Evolutionary conservation across 1,140 invertebrate species (phyloP), one percentile per base, ranked within the genome.

Genomic region (Megalonaias nervosa): DNA sequence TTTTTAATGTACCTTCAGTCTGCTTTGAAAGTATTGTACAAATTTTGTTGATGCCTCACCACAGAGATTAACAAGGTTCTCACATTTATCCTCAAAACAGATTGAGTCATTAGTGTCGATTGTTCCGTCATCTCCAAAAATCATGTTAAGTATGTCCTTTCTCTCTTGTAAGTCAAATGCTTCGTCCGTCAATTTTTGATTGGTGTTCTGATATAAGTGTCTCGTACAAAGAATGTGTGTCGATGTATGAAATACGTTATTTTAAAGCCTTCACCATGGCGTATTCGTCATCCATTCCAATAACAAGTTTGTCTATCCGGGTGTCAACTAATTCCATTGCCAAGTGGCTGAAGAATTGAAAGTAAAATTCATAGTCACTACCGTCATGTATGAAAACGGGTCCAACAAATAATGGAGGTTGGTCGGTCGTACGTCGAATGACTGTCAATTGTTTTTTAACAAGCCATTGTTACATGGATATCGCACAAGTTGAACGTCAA

Each of bases 331-430:
- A 19, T 23, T 71, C 11, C 12, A 17, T n/a, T 71, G 26, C 21
- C 0, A 71, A 16, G 31, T 58, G 48, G 31, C 59, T 1, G 26
- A 71, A 71, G 69, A 71, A 71, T 15, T 56, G 11, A 19, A 11
- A 12, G 57, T 58, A 71, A 19, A 48, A 21, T 23, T 71, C 69
- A 59, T 58, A 71, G 48, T 71, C 56, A 58, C 55, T 58, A 6
- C n/a, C 11, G 57, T 71, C 69, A 59, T 71, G 69, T 13, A 71
- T 71, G 57, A 19, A 71, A 9, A 71, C 15, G 5, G 69, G 9
- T 11, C 48, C 1, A 6, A 71, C 1, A 26, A 71, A 71, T 16
- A 58, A 16, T 21, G 69, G 69, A 55, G 26, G 26, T 2, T 26
- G 1, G 26, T 26, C 2, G 26, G 26, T 26, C 2, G 26, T 26